Percentiles rank a stretch among this genome's conserved stretches.
These are phyloP conservation scores for Deilephila elpenor DNA, from an alignment of 2,888 invertebrate species.

Conservation along the genomic window DNA sequence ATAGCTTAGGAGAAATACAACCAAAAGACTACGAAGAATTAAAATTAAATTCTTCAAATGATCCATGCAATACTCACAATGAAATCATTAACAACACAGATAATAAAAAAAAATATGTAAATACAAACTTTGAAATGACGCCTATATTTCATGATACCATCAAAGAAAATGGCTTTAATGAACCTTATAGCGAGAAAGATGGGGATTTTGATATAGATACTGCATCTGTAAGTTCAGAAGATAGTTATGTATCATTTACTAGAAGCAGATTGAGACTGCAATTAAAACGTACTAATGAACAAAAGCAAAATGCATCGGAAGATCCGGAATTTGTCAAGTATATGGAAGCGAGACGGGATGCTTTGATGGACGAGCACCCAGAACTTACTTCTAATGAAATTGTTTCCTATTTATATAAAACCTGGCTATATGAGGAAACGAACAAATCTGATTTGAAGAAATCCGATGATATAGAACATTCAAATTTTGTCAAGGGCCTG, in stretches of 20 bases:
- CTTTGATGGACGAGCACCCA: slow-evolving; percentile 60
- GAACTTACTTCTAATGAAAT: slow-evolving; percentile 53
- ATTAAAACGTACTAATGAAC: slow-evolving; percentile 15
- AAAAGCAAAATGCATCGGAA: slow-evolving; percentile 46
- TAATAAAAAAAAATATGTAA: neutral
- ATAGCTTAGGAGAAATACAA: neutral
- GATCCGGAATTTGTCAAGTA: slow-evolving; percentile 77
- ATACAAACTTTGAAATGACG: neutral
- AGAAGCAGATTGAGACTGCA: slow-evolving; percentile 17
- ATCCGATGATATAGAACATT: slow-evolving; percentile 52
- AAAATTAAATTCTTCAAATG: slow-evolving; percentile 2
- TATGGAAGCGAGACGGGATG: slow-evolving; percentile 74
- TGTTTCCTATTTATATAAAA: slow-evolving; percentile 74
- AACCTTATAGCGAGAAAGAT: slow-evolving; percentile 16
- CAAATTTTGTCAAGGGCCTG: slow-evolving; percentile 58
- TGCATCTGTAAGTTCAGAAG: slow-evolving; percentile 31
- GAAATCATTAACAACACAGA: neutral
- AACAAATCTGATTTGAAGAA: slow-evolving; percentile 64
- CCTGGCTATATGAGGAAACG: slow-evolving; percentile 75
- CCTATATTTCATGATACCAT: neutral
- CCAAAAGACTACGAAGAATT: neutral
- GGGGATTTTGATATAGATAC: slow-evolving; percentile 26
- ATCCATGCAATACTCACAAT: neutral
- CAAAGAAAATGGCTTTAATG: slow-evolving; percentile 5
- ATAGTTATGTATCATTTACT: slow-evolving; percentile 25